These are phyloP conservation scores for Clangula hyemalis DNA, from an alignment of 2,797 vertebrate genomes.

Conservation along the genomic window DNA sequence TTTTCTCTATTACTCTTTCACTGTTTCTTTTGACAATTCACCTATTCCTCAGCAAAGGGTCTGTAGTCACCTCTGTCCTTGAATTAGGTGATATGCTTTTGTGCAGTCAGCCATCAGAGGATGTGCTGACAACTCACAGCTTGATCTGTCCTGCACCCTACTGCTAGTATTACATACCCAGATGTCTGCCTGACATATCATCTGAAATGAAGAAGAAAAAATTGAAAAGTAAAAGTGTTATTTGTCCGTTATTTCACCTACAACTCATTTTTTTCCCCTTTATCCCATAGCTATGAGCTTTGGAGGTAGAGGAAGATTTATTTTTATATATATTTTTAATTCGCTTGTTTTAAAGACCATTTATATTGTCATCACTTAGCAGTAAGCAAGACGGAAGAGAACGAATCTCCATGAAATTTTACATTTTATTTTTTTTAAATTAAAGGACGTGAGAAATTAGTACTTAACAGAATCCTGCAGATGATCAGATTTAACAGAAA, in stretches of 20 bases:
- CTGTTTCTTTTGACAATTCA: background rate
- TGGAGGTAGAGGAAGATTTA: background rate
- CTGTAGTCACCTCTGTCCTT: constrained; percentile 35
- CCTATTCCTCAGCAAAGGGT: background rate
- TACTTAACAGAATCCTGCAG: background rate
- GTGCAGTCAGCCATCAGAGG: constrained; percentile 13
- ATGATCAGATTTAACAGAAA: background rate
- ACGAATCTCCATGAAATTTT: background rate
- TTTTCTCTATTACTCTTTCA: constrained; percentile 20
- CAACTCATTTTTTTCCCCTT: accelerated
- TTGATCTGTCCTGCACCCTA: constrained; percentile 45
- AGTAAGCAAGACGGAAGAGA: background rate
- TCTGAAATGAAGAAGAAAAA: background rate
- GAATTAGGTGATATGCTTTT: constrained; percentile 12
- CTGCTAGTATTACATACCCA: constrained; percentile 16
- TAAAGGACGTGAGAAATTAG: background rate
- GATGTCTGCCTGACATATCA: constrained; percentile 26
- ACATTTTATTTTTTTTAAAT: background rate
- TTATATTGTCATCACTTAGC: background rate
- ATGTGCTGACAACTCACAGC: constrained; percentile 41
- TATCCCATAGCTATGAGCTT: background rate
- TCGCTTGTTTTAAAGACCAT: background rate
- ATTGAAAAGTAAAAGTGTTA: background rate
- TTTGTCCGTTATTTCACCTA: background rate
- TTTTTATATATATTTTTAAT: background rate